A percentile compares a stretch with the other conserved stretches of the same genome.
phyloP scores from a whole-genome alignment of 2,797 vertebrate species.

The Vespertilio murinus region DNA sequence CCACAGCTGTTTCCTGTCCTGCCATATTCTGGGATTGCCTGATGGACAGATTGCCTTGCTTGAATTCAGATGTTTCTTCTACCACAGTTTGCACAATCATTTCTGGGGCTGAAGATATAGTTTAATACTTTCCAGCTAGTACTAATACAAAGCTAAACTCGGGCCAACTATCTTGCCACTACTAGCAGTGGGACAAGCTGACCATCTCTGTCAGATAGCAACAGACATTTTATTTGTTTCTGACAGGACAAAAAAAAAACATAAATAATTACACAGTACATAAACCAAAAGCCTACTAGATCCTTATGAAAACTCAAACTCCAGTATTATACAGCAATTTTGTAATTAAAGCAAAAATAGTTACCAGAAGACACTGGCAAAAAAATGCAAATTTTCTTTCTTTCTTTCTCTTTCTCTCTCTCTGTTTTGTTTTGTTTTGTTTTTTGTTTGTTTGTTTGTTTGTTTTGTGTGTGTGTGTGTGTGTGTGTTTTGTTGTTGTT shows the following conservation, averaged over 20 bases:
- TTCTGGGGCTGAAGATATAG: slow-evolving; percentile 48
- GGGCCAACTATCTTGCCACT: not conserved
- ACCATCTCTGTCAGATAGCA: not conserved
- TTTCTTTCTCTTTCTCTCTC: too few relatives aligned
- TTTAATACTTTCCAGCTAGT: slow-evolving; percentile 48
- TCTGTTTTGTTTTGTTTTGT: too few relatives aligned
- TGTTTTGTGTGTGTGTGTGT: too few relatives aligned
- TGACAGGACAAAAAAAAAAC: not conserved
- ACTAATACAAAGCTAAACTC: not conserved
- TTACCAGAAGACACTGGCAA: not conserved
- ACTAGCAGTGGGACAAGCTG: not conserved
- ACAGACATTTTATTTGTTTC: slow-evolving; percentile 40
- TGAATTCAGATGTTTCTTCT: slow-evolving; percentile 64
- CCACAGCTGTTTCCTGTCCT: slow-evolving; percentile 70
- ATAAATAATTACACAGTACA: not conserved
- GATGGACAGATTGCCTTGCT: slow-evolving; percentile 24
- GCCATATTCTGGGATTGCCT: slow-evolving; percentile 41
- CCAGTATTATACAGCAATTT: not conserved
- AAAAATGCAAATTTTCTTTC: slow-evolving; percentile 11
- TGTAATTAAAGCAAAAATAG: slow-evolving; percentile 23
- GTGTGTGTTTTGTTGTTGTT: too few relatives aligned
- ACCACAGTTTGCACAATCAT: slow-evolving; percentile 51
- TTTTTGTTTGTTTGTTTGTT: too few relatives aligned
- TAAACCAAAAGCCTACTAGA: not conserved
- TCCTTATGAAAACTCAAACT: slow-evolving; percentile 29